Base-by-base conservation (phyloP, 2,113 vertebrate genomes). In the Hippocampus zosterae region DNA sequence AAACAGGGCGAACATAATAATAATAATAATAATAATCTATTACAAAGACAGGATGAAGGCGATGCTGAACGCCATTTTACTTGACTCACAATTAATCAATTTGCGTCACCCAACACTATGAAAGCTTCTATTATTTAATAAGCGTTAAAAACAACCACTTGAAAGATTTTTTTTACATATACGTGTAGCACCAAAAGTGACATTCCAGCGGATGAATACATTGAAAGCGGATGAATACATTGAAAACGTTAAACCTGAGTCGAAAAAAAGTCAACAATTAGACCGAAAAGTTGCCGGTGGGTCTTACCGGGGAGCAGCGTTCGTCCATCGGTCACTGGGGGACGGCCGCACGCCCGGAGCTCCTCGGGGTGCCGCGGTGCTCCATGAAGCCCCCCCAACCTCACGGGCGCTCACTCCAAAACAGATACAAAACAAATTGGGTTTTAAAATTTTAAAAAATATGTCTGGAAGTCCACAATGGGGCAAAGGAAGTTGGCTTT, bases 321-420 rank as follows among this genome's bases (percentile, higher is more conserved):
- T 88, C 89, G 86, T 90, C 79, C 81, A 85, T 81, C 81, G 57
- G 78, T 90, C 84, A 90, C 82, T 87, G 84, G 65, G 76, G 79
- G 80, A 87, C 76, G 77, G 83, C 86, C 73, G 85, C 64, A 86
- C 86, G 81, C 86, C 86, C 88, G 65, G 80, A 84, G 79, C 85
- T 79, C 84, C 85, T 76, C 83, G 82, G 59, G 86, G 81, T 86
- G 77, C 81, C 85, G 76, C 23, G 81, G 40, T 75, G 84, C 84
- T 89, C 88, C 88, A 91, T 90, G 5, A 41, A 57, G 57, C 27
- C 27, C 7, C 11, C 10, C 42, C n/a, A n/a, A 3, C 42, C 42
- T 29, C 25, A 18, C 57, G 57, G 15, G 2, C 1, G 27, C 57
- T 60, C 57, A 60, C 27, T 60, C 57, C 57, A 16, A 60, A 60